Evolutionary conservation across 2,797 vertebrate genomes (phyloP), one percentile per base, ranked within the genome.

Genomic region (Clarias platycephalus): DNA sequence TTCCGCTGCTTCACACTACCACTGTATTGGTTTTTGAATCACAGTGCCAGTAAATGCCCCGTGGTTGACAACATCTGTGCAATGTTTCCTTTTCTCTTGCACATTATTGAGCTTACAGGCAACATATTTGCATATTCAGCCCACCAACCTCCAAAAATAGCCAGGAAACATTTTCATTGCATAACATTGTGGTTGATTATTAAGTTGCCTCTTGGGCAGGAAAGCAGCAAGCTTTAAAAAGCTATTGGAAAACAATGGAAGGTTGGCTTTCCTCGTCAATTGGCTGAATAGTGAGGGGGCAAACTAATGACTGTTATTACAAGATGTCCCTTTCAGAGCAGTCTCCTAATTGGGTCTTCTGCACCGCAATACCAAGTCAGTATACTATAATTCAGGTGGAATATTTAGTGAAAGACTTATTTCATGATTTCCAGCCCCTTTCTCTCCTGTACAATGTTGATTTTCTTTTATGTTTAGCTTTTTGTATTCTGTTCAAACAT

Each of bases 301-400:
- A 83, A 88, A 85, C 58, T 87, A 87, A 87, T 87, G 64, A 87
- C 88, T 80, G 78, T 86, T 88, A 89, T 88, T 89, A 88, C 74
- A 62, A 68, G 20, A 8, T 2, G 58, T 74, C 85, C 76, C 83
- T 62, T 86, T 79, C 67, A 75, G 79, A 77, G 79, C 79, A 63
- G 53, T 78, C 74, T 81, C 74, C 83, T 85, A 84, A 89, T 85
- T 74, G 83, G 75, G 63, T 85, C 53, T 64, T 74, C 81, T 24
- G 72, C 12, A 76, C 68, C 55, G 71, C 68, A 80, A 16, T 31
- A 62, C 8, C 18, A 57, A 64, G 81, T 74, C 57, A 34, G 13
- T 64, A 70, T 44, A 18, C 76, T 37, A 40, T 80, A 28, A 83
- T 81, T 81, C 83, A 83, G 58, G 68, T 82, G 81, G 24, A 44